phyloP scores from a whole-genome alignment of 2,797 vertebrate genomes.

The Coendou prehensilis region DNA sequence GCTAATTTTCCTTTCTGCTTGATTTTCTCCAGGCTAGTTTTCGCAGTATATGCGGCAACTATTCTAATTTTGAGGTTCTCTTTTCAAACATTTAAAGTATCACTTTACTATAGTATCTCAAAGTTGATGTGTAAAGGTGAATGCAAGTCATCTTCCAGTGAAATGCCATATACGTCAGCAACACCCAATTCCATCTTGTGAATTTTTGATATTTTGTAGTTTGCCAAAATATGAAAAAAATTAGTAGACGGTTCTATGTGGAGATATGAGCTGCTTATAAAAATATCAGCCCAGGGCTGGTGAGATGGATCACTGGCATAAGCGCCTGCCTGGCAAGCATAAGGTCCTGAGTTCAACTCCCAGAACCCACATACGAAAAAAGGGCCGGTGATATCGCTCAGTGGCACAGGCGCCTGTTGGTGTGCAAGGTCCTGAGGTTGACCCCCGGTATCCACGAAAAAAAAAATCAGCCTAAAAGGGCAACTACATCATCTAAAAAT shows the following conservation, averaged over 20 bases:
- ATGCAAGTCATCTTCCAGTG: neutral
- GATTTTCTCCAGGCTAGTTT: neutral
- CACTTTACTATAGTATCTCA: neutral
- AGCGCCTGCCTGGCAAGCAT: too few relatives aligned
- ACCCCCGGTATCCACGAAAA: too few relatives aligned
- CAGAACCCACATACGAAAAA: too few relatives aligned
- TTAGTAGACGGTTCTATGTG: neutral
- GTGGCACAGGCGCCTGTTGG: too few relatives aligned
- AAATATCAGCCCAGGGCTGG: neutral
- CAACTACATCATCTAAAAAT: neutral
- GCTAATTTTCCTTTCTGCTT: slow-evolving; percentile 65
- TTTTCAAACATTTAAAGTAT: neutral
- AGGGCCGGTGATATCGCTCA: too few relatives aligned
- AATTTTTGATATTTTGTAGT: slow-evolving; percentile 30
- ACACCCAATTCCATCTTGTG: neutral
- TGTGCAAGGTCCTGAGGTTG: too few relatives aligned
- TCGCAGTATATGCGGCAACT: slow-evolving; percentile 42
- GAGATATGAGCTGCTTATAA: neutral
- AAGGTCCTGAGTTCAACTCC: too few relatives aligned
- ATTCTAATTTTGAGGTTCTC: slow-evolving; percentile 10
- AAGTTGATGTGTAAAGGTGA: slow-evolving; percentile 10
- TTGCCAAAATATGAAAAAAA: slow-evolving; percentile 19
- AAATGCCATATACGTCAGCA: slow-evolving; percentile 26
- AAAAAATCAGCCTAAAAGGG: neutral
- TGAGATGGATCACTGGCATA: too few relatives aligned